These are phyloP conservation scores for Ectemnius continuus DNA, from an alignment of 2,888 invertebrate genomes.

Conservation along the genomic window DNA sequence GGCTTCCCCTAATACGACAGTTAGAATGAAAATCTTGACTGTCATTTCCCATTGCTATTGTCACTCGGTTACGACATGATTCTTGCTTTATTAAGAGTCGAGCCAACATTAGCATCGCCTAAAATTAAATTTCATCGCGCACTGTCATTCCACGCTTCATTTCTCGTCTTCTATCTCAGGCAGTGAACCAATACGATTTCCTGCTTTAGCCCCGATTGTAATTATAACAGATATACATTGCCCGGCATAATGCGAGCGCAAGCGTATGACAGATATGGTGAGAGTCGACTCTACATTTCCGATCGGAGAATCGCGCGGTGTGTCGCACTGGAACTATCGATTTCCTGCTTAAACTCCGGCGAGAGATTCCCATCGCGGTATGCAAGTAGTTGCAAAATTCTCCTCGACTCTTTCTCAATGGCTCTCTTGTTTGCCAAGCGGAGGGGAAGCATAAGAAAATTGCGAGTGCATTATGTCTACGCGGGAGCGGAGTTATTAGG, in stretches of 20 bases:
- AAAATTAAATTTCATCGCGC: slow-evolving; percentile 2
- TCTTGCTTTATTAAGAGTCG: not conserved
- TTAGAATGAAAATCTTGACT: slow-evolving; percentile 33
- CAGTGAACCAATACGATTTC: not conserved
- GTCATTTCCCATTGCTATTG: slow-evolving; percentile 19
- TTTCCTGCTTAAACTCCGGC: slow-evolving; percentile 56
- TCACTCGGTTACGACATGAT: slow-evolving; percentile 3
- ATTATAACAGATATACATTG: not conserved
- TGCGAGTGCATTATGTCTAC: not conserved
- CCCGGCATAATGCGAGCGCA: not conserved
- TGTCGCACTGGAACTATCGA: slow-evolving; percentile 61
- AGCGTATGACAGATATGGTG: slow-evolving; percentile 31
- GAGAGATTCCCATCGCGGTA: slow-evolving; percentile 35
- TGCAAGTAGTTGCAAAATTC: slow-evolving; percentile 17
- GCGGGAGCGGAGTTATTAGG: not conserved
- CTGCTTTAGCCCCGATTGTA: slow-evolving; percentile 3
- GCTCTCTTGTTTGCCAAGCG: too few species aligned
- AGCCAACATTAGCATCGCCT: not conserved
- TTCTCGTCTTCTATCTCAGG: not conserved
- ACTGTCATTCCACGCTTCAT: not conserved
- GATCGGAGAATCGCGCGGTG: slow-evolving; percentile 39
- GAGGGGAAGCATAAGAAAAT: not conserved
- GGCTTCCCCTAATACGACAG: slow-evolving; percentile 19
- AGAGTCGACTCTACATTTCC: slow-evolving; percentile 42
- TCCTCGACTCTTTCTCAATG: slow-evolving; percentile 29